These are phyloP conservation scores for Endotricha flammealis DNA, from an alignment of 2,888 invertebrate species.

Conservation along the genomic window DNA sequence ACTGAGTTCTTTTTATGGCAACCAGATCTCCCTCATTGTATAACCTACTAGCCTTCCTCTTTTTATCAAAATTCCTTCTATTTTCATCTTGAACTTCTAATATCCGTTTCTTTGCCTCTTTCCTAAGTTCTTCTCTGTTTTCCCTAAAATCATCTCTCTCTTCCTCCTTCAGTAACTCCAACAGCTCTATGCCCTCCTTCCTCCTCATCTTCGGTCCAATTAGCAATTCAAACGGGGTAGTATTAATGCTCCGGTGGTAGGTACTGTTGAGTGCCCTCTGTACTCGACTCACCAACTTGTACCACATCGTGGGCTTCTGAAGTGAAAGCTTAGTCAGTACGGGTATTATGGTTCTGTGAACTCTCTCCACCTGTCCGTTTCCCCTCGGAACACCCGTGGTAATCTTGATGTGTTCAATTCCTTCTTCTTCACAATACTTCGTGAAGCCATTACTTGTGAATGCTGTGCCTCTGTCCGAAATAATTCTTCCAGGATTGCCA, in stretches of 20 bases:
- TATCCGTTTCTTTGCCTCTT: slow-evolving; percentile 12
- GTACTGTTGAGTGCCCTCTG: slow-evolving; percentile 16
- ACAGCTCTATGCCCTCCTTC: slow-evolving; percentile 1
- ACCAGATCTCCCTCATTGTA: slow-evolving; percentile 16
- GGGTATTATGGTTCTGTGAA: background rate
- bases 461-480: slow-evolving; percentile 17
- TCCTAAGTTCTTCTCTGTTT: slow-evolving; percentile 12
- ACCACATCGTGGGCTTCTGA: background rate
- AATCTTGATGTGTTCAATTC: slow-evolving; percentile 12
- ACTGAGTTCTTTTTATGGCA: slow-evolving; percentile 20
- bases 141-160: background rate
- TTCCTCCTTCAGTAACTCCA: slow-evolving; percentile 1
- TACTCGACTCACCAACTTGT: background rate
- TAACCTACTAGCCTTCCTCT: slow-evolving; percentile 8
- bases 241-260: slow-evolving; percentile 16
- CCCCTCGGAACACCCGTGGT: slow-evolving; percentile 11
- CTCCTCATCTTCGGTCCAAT: slow-evolving; percentile 2
- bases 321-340: background rate
- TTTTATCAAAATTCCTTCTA: too few species aligned
- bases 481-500: slow-evolving; percentile 16
- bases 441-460: slow-evolving; percentile 15
- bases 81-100: slow-evolving; percentile 16
- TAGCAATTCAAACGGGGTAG: slow-evolving; percentile 1
- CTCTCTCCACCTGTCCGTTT: slow-evolving; percentile 4
- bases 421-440: slow-evolving; percentile 12